These are phyloP conservation scores for Lagodon rhomboides DNA, from an alignment of 2,797 vertebrate genomes.

Conservation along the genomic window DNA sequence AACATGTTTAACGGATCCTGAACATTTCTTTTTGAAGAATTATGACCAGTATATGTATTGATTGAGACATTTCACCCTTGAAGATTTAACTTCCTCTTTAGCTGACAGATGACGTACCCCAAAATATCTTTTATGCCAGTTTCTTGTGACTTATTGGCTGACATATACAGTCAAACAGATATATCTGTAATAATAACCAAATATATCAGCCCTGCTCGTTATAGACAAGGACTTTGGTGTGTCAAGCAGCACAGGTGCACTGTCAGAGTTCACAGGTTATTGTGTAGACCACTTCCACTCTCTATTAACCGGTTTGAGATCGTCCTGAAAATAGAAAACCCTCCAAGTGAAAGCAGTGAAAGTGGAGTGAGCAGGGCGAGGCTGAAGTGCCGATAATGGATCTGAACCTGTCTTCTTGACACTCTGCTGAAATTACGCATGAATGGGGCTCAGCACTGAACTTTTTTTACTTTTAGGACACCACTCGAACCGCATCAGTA, in stretches of 20 bases:
- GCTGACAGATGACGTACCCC: neutral
- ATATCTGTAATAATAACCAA: neutral
- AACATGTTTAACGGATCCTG: neutral
- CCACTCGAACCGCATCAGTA: too few relatives aligned
- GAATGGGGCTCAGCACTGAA: too few relatives aligned
- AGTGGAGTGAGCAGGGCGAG: neutral
- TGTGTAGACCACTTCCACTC: constrained; percentile 9
- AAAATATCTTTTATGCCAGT: neutral
- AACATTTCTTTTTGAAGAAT: neutral
- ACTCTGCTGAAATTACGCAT: neutral
- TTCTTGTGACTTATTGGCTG: neutral
- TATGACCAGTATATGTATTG: neutral
- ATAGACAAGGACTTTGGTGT: neutral
- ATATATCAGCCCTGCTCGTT: neutral
- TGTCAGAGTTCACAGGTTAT: constrained; percentile 3
- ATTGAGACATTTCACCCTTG: neutral
- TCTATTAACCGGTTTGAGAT: constrained; percentile 10
- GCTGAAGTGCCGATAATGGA: neutral
- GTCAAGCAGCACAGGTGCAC: neutral
- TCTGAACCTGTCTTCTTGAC: neutral
- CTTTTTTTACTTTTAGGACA: too few relatives aligned
- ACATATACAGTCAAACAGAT: neutral
- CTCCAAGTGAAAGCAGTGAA: constrained; percentile 14
- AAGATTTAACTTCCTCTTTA: neutral
- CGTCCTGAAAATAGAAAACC: constrained; percentile 9